Base-by-base conservation (phyloP, 2,888 invertebrate species). In the Diogma glabrata region DNA sequence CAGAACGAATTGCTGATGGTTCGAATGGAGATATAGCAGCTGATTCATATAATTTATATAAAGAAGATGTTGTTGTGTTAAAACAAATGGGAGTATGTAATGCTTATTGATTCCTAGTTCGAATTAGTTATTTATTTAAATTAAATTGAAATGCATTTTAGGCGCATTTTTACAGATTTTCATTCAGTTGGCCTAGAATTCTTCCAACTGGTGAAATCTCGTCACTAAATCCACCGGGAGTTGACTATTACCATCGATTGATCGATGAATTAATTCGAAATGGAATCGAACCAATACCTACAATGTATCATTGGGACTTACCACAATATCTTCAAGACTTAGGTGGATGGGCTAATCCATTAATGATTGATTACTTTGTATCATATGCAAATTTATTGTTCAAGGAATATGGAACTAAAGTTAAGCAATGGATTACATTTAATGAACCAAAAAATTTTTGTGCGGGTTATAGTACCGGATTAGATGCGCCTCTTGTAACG, bases 221-320 rank as follows among this genome's bases (percentile, higher is more conserved):
- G 47, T 64, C 67, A 16, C 64, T 79, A 10, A 43, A 43, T n/a
- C 20, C 19, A 12, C 5, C 19, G 4, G 40, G 40, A 19, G 22
- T 43, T 12, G n/a, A 43, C 5, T 43, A 43, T n/a, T 43, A 43
- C 14, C 40, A 43, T 20, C 19, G 22, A 12, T 20, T 43, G 7
- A 20, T 43, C n/a, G 22, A 43, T 43, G 40, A 19, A 10, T 22
- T 43, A 5, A 5, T 19, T 12, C 20, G 2, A 10, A 43, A 43
- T 56, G 75, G 73, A 40, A 81, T 86, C 51, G 64, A 69, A 49
- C 84, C 84, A 0, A 66, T 78, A 63, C 67, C 81, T 60, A 75
- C 76, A 0, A 61, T 78, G 26, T 75, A 72, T 57, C 76, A 78
- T 53, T 75, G 74, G 71, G 77, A 78, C 57, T 60, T 76, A 36